Conservation (phyloP, 2,797 vertebrate species). For the Thamnophis elegans region DNA sequence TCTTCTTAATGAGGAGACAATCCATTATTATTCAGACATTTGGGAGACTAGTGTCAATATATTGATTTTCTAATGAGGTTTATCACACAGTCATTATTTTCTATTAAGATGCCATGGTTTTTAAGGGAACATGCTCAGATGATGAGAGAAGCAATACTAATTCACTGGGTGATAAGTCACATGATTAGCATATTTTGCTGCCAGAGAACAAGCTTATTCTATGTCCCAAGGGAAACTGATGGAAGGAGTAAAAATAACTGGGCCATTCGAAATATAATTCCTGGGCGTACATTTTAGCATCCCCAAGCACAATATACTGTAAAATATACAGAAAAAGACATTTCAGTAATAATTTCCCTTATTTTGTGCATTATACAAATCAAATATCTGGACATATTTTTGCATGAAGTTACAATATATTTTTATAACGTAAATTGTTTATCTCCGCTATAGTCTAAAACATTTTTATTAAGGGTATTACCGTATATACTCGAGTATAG, state of each 20-base stretch:
- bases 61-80: constrained; percentile 96
- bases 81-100: constrained; percentile 94
- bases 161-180: constrained; percentile 72
- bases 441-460: neutral
- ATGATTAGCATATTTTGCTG: constrained; percentile 72
- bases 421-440: neutral
- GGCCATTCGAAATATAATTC: constrained; percentile 27
- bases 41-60: constrained; percentile 84
- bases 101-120: constrained; percentile 73
- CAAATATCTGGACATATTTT: neutral
- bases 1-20: constrained; percentile 79
- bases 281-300: constrained; percentile 28
- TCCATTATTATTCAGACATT: constrained; percentile 84
- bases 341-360: neutral
- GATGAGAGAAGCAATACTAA: constrained; percentile 71
- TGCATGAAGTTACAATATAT: constrained; percentile 13
- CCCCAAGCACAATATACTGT: constrained; percentile 2
- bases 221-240: constrained; percentile 57
- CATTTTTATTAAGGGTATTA: neutral
- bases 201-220: constrained; percentile 59
- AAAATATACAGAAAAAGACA: constrained; percentile 3
- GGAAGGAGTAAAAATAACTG: constrained; percentile 49
- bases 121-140: constrained; percentile 72
- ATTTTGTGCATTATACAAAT: constrained; percentile 28
- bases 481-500: too few species aligned